Evolutionary conservation across 2,113 vertebrate genomes (phyloP).

Genomic region (Bostrychus sinensis): DNA sequence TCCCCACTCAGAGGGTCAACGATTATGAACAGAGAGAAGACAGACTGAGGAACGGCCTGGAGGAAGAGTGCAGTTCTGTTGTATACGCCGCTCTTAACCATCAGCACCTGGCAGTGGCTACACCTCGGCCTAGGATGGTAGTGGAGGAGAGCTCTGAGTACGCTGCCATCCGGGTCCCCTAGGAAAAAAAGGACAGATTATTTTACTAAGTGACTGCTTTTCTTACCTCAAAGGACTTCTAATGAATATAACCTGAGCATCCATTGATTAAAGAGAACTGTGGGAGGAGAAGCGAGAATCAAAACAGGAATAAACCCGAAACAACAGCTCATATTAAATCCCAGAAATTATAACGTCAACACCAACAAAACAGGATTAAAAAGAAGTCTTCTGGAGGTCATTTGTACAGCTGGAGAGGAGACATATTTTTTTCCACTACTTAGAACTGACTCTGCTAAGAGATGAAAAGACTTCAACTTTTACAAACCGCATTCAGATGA

Average conservation of each 20-base stretch:
- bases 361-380: too few species aligned
- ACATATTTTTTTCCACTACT: too few species aligned
- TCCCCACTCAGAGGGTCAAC: neutral
- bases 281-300: neutral
- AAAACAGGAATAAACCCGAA: neutral
- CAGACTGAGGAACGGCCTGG: neutral
- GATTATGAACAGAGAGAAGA: neutral
- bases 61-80: constrained; percentile 24
- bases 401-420: too few species aligned
- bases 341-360: too few species aligned
- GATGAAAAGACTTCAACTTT: too few species aligned
- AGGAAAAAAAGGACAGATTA: neutral
- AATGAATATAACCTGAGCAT: neutral
- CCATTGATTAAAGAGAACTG: too few species aligned
- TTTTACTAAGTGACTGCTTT: neutral
- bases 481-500: too few species aligned
- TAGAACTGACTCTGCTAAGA: too few species aligned
- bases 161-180: constrained; percentile 64
- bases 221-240: neutral
- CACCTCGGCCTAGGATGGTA: neutral
- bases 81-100: constrained; percentile 74
- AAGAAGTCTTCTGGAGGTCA: too few species aligned
- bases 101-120: neutral
- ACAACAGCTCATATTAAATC: too few species aligned
- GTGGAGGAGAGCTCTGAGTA: constrained; percentile 70